Evolutionary conservation across 2,113 vertebrate genomes (phyloP).

Genomic region (Rhinogobius similis): DNA sequence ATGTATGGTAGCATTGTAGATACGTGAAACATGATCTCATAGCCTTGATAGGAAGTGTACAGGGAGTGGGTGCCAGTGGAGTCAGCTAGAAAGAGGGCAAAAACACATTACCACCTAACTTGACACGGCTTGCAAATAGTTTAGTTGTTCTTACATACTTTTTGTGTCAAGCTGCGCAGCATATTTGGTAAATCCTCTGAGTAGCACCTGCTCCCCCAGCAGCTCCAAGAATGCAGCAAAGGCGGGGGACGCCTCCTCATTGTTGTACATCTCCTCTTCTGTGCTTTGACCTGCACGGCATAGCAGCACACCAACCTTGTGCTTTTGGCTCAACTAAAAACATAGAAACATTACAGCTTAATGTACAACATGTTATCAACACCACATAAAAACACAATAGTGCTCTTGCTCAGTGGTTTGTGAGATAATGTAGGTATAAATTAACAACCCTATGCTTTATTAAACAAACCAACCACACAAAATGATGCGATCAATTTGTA

Average conservation of each 20-base stretch:
- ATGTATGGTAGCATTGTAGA: constrained; percentile 96
- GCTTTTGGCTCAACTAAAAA: constrained; percentile 86
- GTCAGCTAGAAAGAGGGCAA: constrained; percentile 76
- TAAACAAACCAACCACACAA: not conserved
- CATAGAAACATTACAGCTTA: constrained; percentile 17
- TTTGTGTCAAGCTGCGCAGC: constrained; percentile 94
- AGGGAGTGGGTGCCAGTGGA: constrained; percentile 94
- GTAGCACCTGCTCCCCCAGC: constrained; percentile 87
- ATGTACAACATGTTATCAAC: constrained; percentile 2
- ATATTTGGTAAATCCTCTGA: constrained; percentile 87
- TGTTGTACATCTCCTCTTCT: constrained; percentile 99
- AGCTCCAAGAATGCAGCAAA: constrained; percentile 88
- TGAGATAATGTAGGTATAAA: no score
- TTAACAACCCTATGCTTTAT: no score
- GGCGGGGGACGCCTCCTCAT: constrained; percentile 85
- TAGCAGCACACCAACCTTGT: constrained; percentile 94
- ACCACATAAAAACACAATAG: not conserved
- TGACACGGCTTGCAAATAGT: not conserved
- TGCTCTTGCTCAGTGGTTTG: not conserved
- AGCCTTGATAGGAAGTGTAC: constrained; percentile 93
- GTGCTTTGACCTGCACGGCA: constrained; percentile 92
- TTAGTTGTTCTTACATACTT: constrained; percentile 77
- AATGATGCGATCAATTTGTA: not conserved
- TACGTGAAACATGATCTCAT: constrained; percentile 97
- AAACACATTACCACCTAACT: constrained; percentile 14